phyloP scores from a whole-genome alignment of 53 echinoderm and acorn worm species.

The Pentamera pediparva region DNA sequence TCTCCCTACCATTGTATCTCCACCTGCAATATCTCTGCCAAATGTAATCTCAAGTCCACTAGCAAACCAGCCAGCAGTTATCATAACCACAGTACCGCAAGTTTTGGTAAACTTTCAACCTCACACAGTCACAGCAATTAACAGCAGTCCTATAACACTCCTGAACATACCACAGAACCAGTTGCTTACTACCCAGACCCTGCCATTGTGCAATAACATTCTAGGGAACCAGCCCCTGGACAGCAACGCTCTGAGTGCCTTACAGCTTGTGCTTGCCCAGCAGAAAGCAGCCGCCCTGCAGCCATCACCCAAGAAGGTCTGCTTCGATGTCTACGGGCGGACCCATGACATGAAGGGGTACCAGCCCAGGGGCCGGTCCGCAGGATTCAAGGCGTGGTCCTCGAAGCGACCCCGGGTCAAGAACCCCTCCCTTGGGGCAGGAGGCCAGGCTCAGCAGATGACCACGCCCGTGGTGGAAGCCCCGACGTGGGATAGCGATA shows the following conservation, averaged over 20 bases:
- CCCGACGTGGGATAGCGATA: too few species aligned
- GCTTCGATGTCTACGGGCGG: slow-evolving; percentile 27
- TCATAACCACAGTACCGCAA: too few species aligned
- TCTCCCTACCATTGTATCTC: too few species aligned
- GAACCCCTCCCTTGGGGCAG: slow-evolving; percentile 34
- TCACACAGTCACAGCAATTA: not conserved
- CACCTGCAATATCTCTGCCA: too few species aligned
- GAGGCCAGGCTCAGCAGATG: not conserved
- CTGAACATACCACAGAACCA: slow-evolving; percentile 8
- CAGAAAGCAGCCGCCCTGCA: not conserved
- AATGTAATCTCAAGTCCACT: too few species aligned
- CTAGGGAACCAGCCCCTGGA: not conserved
- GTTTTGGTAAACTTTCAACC: slow-evolving; percentile 2
- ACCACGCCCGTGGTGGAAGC: not conserved
- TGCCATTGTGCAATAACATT: not conserved
- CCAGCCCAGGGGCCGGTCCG: not conserved
- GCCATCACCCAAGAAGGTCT: not conserved
- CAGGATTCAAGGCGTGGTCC: not conserved
- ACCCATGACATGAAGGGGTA: slow-evolving; percentile 13
- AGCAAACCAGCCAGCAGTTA: too few species aligned
- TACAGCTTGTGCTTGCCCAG: slow-evolving; percentile 3
- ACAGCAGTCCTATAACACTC: slow-evolving; percentile 9
- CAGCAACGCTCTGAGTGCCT: slow-evolving; percentile 9
- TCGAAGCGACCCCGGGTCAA: slow-evolving; percentile 35
- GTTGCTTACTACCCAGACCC: not conserved